phyloP scores from a whole-genome alignment of 2,113 vertebrate species.

The Gallinago paraguaiae region DNA sequence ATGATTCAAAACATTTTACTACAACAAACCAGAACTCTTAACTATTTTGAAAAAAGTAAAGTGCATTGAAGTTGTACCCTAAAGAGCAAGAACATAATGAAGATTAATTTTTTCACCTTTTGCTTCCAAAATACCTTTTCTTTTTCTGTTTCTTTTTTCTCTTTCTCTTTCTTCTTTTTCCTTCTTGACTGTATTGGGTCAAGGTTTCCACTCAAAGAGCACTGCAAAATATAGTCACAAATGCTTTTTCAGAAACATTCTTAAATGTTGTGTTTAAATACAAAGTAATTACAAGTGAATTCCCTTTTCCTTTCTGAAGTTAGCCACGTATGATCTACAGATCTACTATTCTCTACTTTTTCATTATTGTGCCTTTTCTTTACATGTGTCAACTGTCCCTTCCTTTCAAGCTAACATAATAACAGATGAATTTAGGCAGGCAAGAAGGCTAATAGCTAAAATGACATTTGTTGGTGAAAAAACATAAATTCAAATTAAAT shows the following conservation, averaged over 20 bases:
- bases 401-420: neutral
- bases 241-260: neutral
- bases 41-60: constrained; percentile 9
- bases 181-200: neutral
- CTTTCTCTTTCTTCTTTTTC: neutral
- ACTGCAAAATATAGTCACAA: neutral
- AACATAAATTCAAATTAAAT: neutral
- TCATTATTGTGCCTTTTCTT: neutral
- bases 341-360: neutral
- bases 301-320: neutral
- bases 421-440: neutral
- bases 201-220: neutral
- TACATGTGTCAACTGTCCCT: neutral
- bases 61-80: neutral
- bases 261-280: neutral
- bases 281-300: neutral
- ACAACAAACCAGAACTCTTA: neutral
- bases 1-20: neutral
- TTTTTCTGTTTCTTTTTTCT: neutral
- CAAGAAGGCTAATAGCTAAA: neutral
- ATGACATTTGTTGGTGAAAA: neutral
- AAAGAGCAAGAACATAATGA: neutral
- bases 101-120: neutral
- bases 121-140: neutral
- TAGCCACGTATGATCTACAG: neutral